Percentiles rank a stretch among this genome's conserved stretches.
phyloP scores from a whole-genome alignment of 2,797 vertebrate species.

The Melanotaenia trifasciata region DNA sequence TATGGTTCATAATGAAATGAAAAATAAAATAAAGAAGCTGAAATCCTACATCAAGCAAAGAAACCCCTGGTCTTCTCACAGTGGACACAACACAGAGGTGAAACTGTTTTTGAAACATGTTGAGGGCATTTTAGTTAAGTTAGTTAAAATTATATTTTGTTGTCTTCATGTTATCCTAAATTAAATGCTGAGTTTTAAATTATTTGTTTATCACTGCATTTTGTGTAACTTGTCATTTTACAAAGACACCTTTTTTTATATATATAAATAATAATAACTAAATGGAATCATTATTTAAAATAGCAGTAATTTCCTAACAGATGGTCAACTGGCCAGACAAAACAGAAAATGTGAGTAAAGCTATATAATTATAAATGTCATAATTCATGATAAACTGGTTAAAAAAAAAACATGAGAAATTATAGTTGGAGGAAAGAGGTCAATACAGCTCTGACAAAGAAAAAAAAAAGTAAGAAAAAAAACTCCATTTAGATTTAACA shows the following conservation, averaged over 20 bases:
- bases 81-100: not conserved
- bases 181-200: not conserved
- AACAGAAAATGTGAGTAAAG: not conserved
- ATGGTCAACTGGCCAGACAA: not conserved
- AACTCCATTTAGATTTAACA: slow-evolving; percentile 21
- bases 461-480: not conserved
- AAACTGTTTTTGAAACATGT: not conserved
- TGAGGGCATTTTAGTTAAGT: not conserved
- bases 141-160: not conserved
- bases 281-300: no score
- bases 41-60: not conserved
- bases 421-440: not conserved
- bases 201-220: not conserved
- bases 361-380: not conserved
- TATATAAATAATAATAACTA: not conserved
- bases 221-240: not conserved
- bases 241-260: not conserved
- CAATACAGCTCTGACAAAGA: not conserved
- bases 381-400: not conserved
- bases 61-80: not conserved
- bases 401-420: not conserved
- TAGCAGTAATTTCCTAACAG: not conserved
- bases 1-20: not conserved
- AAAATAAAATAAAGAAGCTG: not conserved
- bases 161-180: not conserved